Base-by-base conservation (phyloP, 2,797 vertebrate genomes). In the Lateolabrax maculatus region DNA sequence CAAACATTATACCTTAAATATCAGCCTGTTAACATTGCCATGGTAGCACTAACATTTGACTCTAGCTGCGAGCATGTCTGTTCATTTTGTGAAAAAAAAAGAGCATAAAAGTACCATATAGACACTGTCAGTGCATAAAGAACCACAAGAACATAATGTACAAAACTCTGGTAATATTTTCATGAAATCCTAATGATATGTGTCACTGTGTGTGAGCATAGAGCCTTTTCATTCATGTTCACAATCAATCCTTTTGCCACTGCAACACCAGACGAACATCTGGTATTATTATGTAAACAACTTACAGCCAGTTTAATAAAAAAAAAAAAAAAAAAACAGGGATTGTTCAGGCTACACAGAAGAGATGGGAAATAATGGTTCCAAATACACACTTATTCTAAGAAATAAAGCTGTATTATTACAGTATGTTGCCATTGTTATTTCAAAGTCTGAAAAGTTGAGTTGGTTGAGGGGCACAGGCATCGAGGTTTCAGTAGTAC, bases 221-320 rank as follows among this genome's bases (percentile, higher is more conserved):
- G 25, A 46, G 25, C 39, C 3, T 19, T 77, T 75, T 79, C 2
- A 69, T 70, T 75, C n/a, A 71, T 39, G 44, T 79, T 53, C 53
- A 79, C 48, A 65, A 23, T 74, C 63, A 67, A 12, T 37, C 18
- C n/a, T 23, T 18, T 57, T 71, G 44, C 39, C 53, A 53, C 39
- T 1, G 56, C 67, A 61, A 70, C 56, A 43, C 66, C 71, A 81
- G 39, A 67, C 13, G 2, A 73, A 88, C 86, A 91, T 88, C 83
- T 91, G 84, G 43, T 74, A 9, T 62, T 56, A 71, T 86, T 87
- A 85, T 83, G 75, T 90, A 84, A 91, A 86, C 74, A 77, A 72
- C 68, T 77, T 79, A 60, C 7, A 71, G 37, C 13, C 49, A 44
- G 51, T 71, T 79, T 81, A 31, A 74, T 80, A 37, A 43, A 44